Conservation (phyloP, 2,113 vertebrate species). For the Chiloscyllium plagiosum region DNA sequence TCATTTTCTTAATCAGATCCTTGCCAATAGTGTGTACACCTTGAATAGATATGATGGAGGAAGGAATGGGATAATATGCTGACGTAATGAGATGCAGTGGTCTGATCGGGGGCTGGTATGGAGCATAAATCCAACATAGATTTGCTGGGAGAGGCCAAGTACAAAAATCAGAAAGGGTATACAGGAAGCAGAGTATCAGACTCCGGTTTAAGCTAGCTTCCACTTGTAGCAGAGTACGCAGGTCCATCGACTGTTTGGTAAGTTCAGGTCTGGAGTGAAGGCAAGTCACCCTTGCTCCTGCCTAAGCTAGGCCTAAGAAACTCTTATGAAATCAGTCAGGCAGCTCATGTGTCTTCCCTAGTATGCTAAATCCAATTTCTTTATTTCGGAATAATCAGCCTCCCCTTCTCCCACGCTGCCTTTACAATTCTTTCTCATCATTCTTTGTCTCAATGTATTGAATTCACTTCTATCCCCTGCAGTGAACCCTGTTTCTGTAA, state of each 20-base stretch:
- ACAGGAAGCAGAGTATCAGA: too few relatives aligned
- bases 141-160: background rate
- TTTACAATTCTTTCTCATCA: conserved; percentile 3
- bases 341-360: background rate
- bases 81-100: background rate
- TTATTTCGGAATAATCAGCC: background rate
- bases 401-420: background rate
- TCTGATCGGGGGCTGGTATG: background rate
- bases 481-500: background rate
- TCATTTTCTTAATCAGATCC: background rate
- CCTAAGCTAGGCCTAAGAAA: background rate
- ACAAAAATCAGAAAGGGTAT: too few relatives aligned
- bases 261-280: too few relatives aligned
- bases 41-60: background rate
- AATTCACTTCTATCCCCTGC: background rate
- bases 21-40: background rate
- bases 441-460: background rate
- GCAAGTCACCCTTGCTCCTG: too few relatives aligned
- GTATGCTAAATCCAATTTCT: background rate
- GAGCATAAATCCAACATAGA: background rate
- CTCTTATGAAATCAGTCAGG: background rate
- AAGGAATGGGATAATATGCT: background rate
- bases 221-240: too few relatives aligned
- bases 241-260: too few relatives aligned
- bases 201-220: too few relatives aligned